These are phyloP conservation scores for Talpa occidentalis DNA, from an alignment of 2,113 vertebrate genomes.

Conservation along the genomic window DNA sequence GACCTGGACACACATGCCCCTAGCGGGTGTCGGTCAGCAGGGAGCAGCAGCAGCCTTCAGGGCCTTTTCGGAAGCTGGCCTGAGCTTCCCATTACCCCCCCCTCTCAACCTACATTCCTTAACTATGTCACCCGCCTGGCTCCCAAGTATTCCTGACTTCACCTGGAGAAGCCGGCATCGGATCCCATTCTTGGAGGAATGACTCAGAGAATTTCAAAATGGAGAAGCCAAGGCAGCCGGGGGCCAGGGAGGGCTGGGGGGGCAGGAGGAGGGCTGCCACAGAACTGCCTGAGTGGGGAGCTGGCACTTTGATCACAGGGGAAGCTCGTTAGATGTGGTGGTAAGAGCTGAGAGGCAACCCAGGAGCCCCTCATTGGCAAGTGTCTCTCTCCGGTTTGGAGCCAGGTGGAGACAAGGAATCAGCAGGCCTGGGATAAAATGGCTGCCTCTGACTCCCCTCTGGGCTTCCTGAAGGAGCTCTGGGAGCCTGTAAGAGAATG, in stretches of 20 bases:
- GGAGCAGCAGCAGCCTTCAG: fast-evolving
- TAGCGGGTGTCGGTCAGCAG: fast-evolving
- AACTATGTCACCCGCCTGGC: background rate
- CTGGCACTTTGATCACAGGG: slow-evolving; percentile 43
- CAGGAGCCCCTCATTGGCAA: background rate
- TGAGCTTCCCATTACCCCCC: background rate
- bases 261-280: background rate
- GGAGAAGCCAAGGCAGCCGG: background rate
- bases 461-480: background rate
- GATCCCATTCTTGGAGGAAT: fast-evolving
- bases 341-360: background rate
- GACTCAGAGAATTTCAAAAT: background rate
- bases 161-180: slow-evolving; percentile 28
- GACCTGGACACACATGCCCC: fast-evolving
- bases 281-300: too few species aligned
- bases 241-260: background rate
- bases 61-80: background rate
- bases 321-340: background rate
- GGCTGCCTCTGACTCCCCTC: background rate
- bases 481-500: background rate
- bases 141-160: background rate
- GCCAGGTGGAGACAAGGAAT: too few species aligned
- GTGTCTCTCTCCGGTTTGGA: background rate
- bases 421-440: background rate
- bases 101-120: background rate